Conservation (phyloP, 2,888 invertebrate species). For the Blomia tropicalis region DNA sequence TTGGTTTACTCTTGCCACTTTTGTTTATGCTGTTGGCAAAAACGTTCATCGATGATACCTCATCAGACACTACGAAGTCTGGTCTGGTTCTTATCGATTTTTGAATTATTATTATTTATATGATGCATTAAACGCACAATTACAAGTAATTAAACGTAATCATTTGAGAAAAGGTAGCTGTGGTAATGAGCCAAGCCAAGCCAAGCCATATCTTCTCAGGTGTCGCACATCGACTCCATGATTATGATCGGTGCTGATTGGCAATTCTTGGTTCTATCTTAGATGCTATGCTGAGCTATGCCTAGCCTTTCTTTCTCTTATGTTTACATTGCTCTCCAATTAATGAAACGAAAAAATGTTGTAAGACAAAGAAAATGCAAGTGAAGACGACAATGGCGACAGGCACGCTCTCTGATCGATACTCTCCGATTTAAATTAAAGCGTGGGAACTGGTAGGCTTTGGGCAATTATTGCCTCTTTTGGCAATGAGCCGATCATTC, state of each 20-base stretch:
- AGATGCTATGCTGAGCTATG: too few species aligned
- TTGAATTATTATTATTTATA: not conserved
- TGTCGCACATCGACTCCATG: not conserved
- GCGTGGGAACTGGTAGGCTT: slow-evolving; percentile 15
- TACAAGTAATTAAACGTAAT: slow-evolving; percentile 7
- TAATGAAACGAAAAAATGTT: too few species aligned
- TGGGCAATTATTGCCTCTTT: slow-evolving; percentile 14
- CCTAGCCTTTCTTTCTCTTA: too few species aligned
- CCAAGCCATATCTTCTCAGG: too few species aligned
- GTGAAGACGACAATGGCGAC: slow-evolving; percentile 10
- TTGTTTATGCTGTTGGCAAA: not conserved
- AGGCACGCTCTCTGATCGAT: not conserved
- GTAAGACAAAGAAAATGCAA: slow-evolving; percentile 14
- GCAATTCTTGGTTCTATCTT: too few species aligned
- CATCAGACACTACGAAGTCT: not conserved
- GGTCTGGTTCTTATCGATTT: not conserved
- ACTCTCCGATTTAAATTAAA: slow-evolving; percentile 11
- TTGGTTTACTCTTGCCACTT: not conserved
- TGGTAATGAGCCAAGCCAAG: not conserved
- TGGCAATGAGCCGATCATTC: not conserved
- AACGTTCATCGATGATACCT: too few species aligned
- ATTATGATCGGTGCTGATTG: not conserved
- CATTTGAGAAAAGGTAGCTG: not conserved
- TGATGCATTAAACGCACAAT: slow-evolving; percentile 7
- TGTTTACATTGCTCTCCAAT: too few species aligned